These are phyloP conservation scores for Cyphomyrus discorhynchus DNA, from an alignment of 2,113 vertebrate species.

Conservation along the genomic window DNA sequence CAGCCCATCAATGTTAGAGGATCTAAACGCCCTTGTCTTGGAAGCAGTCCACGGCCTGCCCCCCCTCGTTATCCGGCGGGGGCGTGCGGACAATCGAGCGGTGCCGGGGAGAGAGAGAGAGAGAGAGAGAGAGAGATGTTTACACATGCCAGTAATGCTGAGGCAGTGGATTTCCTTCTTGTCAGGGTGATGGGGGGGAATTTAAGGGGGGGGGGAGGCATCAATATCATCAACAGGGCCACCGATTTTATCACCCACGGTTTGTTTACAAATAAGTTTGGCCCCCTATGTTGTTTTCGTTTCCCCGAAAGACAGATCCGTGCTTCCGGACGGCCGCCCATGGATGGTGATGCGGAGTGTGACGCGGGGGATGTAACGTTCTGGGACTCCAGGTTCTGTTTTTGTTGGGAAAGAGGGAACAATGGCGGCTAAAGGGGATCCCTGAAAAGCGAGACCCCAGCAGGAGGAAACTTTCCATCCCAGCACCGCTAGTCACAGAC, in stretches of 20 bases:
- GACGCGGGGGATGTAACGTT: neutral
- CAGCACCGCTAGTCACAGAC: neutral
- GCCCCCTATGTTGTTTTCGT: neutral
- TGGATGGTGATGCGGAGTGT: neutral
- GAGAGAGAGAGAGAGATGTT: constrained; percentile 50
- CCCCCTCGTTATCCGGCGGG: constrained; percentile 61
- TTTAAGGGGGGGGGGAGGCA: neutral
- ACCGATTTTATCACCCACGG: neutral
- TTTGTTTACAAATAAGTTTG: neutral
- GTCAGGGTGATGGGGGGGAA: neutral
- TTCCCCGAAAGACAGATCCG: neutral
- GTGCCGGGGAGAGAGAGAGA: constrained; percentile 56
- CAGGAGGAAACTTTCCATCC: neutral
- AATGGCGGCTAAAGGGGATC: neutral
- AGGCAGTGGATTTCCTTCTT: constrained; percentile 40
- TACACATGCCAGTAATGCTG: constrained; percentile 54
- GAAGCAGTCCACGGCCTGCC: constrained; percentile 12
- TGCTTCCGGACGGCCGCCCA: neutral
- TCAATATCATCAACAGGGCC: constrained; percentile 8
- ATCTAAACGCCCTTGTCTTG: constrained; percentile 61
- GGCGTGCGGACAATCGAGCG: constrained; percentile 40
- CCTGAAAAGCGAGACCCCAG: neutral
- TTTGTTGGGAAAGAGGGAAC: constrained; percentile 5
- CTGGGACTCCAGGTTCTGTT: neutral
- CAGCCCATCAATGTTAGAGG: constrained; percentile 56